Conservation (phyloP, 2,113 vertebrate genomes). For the Pteruthius melanotis region DNA sequence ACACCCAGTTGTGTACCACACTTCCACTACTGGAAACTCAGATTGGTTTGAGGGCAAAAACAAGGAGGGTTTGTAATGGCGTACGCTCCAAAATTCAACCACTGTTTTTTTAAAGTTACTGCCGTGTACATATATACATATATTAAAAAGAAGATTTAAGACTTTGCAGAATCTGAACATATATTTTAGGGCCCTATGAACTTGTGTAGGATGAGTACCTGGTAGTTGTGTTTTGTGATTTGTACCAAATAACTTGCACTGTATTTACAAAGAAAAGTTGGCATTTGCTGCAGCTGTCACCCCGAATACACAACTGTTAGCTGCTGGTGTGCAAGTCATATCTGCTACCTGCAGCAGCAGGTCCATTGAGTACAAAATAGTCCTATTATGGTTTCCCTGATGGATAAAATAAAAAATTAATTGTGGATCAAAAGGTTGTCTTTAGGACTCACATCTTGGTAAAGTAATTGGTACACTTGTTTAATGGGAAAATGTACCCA, state of each 20-base stretch:
- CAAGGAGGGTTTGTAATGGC: not conserved
- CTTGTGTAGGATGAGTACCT: not conserved
- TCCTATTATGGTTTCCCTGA: not conserved
- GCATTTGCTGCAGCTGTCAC: not conserved
- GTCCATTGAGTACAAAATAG: not conserved
- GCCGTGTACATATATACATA: too few relatives aligned
- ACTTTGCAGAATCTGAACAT: not conserved
- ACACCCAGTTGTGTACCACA: fast-evolving
- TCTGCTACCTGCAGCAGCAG: not conserved
- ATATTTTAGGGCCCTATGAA: not conserved
- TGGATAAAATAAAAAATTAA: not conserved
- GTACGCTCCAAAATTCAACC: not conserved
- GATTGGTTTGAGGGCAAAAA: not conserved
- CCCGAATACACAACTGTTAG: not conserved
- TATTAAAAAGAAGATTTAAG: not conserved
- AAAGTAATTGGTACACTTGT: not conserved
- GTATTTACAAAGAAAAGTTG: not conserved
- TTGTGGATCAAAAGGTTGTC: conserved; percentile 1
- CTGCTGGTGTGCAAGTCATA: not conserved
- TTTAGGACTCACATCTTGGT: not conserved
- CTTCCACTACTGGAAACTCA: not conserved
- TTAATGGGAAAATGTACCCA: conserved; percentile 23
- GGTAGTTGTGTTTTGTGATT: not conserved
- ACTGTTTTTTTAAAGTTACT: not conserved
- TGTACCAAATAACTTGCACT: not conserved